Base-by-base conservation (phyloP, 1,140 invertebrate genomes). In the Philotrypesis tridentata region DNA sequence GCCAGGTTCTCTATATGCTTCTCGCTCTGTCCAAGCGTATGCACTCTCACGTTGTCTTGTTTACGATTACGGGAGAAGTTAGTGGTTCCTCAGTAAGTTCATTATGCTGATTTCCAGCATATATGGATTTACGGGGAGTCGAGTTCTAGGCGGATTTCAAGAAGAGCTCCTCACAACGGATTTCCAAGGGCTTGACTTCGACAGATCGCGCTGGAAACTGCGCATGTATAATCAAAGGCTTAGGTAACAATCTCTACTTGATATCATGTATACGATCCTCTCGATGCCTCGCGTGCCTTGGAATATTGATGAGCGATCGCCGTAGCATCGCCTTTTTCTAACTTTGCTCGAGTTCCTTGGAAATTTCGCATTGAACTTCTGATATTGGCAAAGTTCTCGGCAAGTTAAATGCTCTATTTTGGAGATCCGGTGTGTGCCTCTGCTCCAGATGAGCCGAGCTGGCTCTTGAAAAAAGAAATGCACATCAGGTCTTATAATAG, bases 301-400 rank as follows among this genome's bases (percentile, higher is more conserved):
- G 79, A 60, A 74, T 80, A 80, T 80, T 74, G 72, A 80, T 80
- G 71, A 80, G 79, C 40, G 48, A 72, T 72, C 29, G 23, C n/a
- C 61, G 31, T 14, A 1, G 73, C 60, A 63, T 77, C 37, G 61
- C 0, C 40, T 61, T 72, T 76, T 40, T 65, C 61, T 1, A 61
- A 60, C 31, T 79, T 79, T 79, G 33, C 31, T 61, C 48, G 7
- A 55, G 27, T 55, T 40, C 11, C 37, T 79, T 4, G 6, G 1
- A 70, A 79, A 70, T 55, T 55, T 79, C 23, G 14, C 12, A 0
- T 55, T 33, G 17, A 70, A 55, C 17, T 70, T 27, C 12, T 27
- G n/a, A 77, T 65, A 77, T 65, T 68, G 21, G 31, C 12, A 67
- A 67, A 67, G 63, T 67, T 67, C 23, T 37, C 21, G 17, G 14